Evolutionary conservation across 2,113 vertebrate species (phyloP).

Genomic region (Fregetta grallaria): DNA sequence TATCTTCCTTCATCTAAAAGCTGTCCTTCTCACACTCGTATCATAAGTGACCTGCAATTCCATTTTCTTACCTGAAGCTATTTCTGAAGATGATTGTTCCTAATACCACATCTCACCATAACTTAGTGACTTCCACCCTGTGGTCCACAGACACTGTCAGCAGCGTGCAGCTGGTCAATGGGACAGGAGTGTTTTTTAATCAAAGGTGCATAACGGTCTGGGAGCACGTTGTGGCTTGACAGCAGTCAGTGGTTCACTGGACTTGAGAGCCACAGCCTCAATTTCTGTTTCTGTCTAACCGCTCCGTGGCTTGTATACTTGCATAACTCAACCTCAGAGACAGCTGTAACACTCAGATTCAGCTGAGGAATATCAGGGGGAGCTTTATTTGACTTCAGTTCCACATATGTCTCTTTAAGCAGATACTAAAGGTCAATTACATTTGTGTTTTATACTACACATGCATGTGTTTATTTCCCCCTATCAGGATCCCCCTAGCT

Average conservation of each 20-base stretch:
- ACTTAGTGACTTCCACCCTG: background rate
- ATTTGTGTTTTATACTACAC: background rate
- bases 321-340: background rate
- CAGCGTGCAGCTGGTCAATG: background rate
- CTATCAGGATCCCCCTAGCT: background rate
- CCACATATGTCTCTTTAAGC: background rate
- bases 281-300: background rate
- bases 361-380: background rate
- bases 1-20: background rate
- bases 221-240: background rate
- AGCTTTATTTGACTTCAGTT: background rate
- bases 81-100: background rate
- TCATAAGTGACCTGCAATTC: background rate
- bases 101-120: background rate
- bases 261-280: background rate
- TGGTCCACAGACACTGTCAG: background rate
- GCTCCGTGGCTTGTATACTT: background rate
- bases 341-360: background rate
- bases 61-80: background rate
- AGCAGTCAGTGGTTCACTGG: background rate
- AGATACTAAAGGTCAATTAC: background rate
- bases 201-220: background rate
- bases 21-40: background rate
- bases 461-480: background rate
- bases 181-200: background rate